Conservation (phyloP, 2,113 vertebrate genomes). For the Silurus glanis region DNA sequence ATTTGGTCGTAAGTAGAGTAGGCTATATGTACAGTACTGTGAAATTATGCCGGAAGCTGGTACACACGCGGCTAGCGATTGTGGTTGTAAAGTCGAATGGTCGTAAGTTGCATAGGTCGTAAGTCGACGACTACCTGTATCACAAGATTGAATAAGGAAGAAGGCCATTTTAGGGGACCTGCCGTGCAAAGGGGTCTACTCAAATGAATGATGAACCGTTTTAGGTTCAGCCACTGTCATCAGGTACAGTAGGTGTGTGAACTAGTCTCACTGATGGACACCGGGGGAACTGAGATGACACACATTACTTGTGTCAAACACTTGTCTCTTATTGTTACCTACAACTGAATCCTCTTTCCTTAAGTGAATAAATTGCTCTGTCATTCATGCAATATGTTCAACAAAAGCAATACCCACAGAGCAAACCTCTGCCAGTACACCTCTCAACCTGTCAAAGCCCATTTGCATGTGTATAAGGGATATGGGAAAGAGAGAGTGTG, state of each 20-base stretch:
- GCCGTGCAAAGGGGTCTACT: background rate
- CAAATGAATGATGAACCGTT: background rate
- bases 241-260: slow-evolving; percentile 9
- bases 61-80: no score
- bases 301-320: slow-evolving; percentile 38
- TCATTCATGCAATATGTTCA: slow-evolving; percentile 3
- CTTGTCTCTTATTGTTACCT: slow-evolving; percentile 31
- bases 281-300: slow-evolving; percentile 25
- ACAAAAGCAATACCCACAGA: background rate
- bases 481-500: background rate
- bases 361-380: slow-evolving; percentile 5
- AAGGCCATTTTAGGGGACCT: background rate
- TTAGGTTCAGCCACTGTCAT: background rate
- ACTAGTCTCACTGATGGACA: slow-evolving; percentile 20
- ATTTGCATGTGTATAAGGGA: slow-evolving; percentile 10
- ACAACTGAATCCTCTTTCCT: slow-evolving; percentile 28
- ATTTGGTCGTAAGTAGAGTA: no score
- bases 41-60: no score
- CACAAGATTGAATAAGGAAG: background rate
- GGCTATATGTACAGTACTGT: no score
- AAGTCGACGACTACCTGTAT: no score
- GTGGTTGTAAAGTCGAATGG: no score
- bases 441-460: slow-evolving; percentile 30
- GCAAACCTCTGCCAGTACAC: background rate
- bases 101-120: no score